Evolutionary conservation across 2,888 invertebrate species (phyloP), one percentile per base, ranked within the genome.

Genomic region (Stenchaetothrips biformis): DNA sequence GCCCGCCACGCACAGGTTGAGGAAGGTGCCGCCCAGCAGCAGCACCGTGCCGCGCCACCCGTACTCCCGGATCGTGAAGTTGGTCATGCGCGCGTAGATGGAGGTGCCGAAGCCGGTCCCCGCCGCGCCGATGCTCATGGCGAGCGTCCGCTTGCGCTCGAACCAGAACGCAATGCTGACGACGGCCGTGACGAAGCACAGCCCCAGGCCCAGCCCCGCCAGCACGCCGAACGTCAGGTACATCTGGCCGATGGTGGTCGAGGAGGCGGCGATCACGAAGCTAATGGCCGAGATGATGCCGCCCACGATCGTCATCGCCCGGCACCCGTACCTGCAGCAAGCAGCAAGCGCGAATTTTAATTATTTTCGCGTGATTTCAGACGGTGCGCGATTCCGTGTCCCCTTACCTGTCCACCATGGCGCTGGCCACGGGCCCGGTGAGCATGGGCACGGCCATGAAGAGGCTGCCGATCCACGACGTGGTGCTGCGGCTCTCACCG

Each of bases 131-230:
- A 96, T 88, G 2, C 96, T 95, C 6, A 95, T 95, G 7, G 96
- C 96, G 82, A 96, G 89, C 78, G 94, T 94, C 62, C 96, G 90
- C 85, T 93, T 93, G 86, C 94, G 94, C 84, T 96, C 95, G 86
- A 97, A 97, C 93, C 96, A 97, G 86, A 95, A 96, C 9, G 96
- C 96, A 81, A 97, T 94, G 80, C 94, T 94, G 7, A 96, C 96
- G 7, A 96, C 96, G 7, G 96, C 95, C 3, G 96, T 94, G 16
- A 96, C 95, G 85, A 95, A 96, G 80, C 94, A 94, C 79, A 95
- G 87, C 9, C 95, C 95, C 82, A 96, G 88, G 0, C 96, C 96
- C 81, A 96, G 86, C 0, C 96, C 96, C 79, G 95, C 92, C 49
- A 95, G 90, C 0, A 95, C 90, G 53, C 96, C 96, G 86, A 96